These are phyloP conservation scores for Trichonephila clavipes DNA, from an alignment of 1,140 invertebrate genomes.

Conservation along the genomic window DNA sequence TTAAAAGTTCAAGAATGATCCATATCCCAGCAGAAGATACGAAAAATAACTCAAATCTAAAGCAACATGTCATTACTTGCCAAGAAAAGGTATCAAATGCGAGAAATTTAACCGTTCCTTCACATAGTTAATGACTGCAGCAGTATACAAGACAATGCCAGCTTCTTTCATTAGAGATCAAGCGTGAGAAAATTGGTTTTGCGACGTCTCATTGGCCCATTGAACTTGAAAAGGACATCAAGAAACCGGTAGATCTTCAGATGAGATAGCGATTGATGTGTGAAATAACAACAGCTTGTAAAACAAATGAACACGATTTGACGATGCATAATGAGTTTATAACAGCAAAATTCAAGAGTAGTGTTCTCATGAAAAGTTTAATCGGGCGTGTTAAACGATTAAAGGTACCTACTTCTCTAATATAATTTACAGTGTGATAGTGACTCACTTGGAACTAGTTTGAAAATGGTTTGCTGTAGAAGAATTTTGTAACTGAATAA, in stretches of 20 bases:
- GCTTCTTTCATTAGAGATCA: neutral
- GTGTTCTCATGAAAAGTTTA: neutral
- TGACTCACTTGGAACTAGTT: neutral
- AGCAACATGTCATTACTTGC: neutral
- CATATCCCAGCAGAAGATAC: neutral
- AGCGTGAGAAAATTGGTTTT: neutral
- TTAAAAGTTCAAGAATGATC: neutral
- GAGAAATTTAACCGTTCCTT: neutral
- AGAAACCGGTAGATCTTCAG: neutral
- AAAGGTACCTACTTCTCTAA: neutral
- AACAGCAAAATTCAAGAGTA: neutral
- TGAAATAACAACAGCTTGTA: neutral
- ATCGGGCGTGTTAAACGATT: neutral
- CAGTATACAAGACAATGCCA: neutral
- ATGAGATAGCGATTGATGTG: neutral
- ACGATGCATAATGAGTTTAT: neutral
- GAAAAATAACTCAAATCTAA: neutral
- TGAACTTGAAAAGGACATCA: slow-evolving; percentile 30
- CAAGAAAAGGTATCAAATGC: neutral
- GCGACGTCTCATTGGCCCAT: slow-evolving; percentile 6
- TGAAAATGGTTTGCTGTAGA: too few species aligned
- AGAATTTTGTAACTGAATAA: neutral
- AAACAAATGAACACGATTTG: neutral
- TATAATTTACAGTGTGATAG: neutral
- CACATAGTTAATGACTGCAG: neutral